phyloP scores from a whole-genome alignment of 2,888 invertebrate genomes.

The Melipona beecheii region DNA sequence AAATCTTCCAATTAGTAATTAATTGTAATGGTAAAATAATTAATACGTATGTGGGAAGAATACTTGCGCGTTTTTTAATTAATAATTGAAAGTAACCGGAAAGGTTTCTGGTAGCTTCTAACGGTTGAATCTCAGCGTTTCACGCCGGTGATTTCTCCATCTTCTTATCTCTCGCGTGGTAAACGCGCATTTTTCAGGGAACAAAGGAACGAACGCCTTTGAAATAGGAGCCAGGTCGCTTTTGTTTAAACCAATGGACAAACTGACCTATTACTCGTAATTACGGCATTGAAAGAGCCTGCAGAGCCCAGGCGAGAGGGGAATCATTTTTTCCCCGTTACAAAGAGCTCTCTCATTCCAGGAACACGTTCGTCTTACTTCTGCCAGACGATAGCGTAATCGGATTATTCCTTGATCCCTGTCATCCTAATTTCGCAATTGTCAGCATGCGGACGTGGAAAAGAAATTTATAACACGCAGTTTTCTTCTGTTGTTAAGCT shows the following conservation, averaged over 20 bases:
- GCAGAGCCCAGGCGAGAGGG: neutral
- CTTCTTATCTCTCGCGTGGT: neutral
- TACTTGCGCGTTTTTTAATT: no score
- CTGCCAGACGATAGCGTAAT: neutral
- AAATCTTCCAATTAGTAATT: no score
- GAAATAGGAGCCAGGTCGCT: neutral
- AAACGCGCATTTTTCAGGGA: neutral
- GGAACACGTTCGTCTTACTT: neutral
- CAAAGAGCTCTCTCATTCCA: neutral
- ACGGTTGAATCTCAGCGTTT: no score
- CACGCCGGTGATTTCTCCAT: neutral
- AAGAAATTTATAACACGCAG: neutral
- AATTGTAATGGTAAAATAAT: no score
- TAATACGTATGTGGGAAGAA: no score
- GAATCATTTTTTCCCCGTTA: neutral
- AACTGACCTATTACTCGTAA: slow-evolving; percentile 37
- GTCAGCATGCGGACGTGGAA: neutral
- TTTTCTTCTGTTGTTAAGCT: neutral
- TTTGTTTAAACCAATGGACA: slow-evolving; percentile 23
- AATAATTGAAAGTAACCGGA: no score
- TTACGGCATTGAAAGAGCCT: slow-evolving; percentile 24
- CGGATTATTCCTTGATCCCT: neutral
- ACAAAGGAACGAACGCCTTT: slow-evolving; percentile 19
- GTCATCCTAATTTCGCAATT: neutral
- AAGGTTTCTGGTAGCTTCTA: no score